A percentile compares a stretch with the other conserved stretches of the same genome.
These are phyloP conservation scores for Spatulosminthurus flaviceps DNA, from an alignment of 2,888 invertebrate species.

Conservation along the genomic window DNA sequence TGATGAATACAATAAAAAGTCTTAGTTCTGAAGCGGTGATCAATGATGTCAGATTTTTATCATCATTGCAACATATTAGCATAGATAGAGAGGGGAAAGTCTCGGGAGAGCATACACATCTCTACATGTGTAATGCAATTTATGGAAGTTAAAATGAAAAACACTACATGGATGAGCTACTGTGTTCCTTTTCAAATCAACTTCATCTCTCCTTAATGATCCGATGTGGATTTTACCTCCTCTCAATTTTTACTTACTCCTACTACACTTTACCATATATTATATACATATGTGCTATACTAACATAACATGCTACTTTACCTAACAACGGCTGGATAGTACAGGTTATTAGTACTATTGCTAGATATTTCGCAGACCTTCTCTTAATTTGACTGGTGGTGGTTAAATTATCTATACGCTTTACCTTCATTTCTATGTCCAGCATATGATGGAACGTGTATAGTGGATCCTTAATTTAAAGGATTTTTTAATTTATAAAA, in stretches of 20 bases:
- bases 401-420: too few species aligned
- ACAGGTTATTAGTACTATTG: too few species aligned
- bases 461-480: too few species aligned
- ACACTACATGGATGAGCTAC: constrained; percentile 7
- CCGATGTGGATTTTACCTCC: background rate
- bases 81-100: constrained; percentile 1
- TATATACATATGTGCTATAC: background rate
- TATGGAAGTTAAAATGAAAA: constrained; percentile 2
- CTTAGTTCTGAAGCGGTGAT: constrained; percentile 44
- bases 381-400: too few species aligned
- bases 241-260: background rate
- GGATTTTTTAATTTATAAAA: too few species aligned
- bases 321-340: too few species aligned
- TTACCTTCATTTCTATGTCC: too few species aligned
- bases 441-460: too few species aligned
- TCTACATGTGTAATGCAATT: background rate
- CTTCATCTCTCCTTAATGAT: constrained; percentile 15
- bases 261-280: background rate
- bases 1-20: constrained; percentile 46
- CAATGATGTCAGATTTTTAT: constrained; percentile 44
- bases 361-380: too few species aligned
- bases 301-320: background rate
- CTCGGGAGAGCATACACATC: background rate
- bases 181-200: constrained; percentile 9
- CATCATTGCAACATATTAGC: background rate